Evolutionary conservation across 2,888 invertebrate species (phyloP), one percentile per base, ranked within the genome.

Genomic region (Tigriopus californicus): DNA sequence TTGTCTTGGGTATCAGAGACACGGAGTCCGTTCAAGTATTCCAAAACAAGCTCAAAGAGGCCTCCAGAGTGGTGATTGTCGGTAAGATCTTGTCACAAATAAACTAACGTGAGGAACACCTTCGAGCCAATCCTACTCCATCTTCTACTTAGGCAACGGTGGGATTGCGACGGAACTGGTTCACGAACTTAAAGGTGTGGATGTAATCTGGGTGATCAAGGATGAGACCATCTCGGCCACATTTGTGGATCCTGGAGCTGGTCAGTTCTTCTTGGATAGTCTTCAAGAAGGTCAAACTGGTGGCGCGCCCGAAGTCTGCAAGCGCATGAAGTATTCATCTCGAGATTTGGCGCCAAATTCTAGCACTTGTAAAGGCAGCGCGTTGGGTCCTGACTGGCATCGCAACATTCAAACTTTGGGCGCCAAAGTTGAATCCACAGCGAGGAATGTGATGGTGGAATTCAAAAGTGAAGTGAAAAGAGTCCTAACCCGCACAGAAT

Each of bases 101-200:
- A 8, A 8, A 33, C 33, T 8, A 33, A 3, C 33, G 3, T 8
- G 8, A 33, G 33, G 33, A 8, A 8, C 33, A 8, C n/a, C 33
- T 33, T 33, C 33, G 33, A 33, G 33, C 33, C 33, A n/a, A n/a
- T n/a, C n/a, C n/a, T n/a, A n/a, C n/a, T 33, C 3, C 33, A 3
- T 33, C 8, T 33, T 33, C 8, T 8, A 33, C 8, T 33, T 8
- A 33, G 33, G 98, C 10, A 98, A 98, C 76, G 98, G 98, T 41
- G 98, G 98, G 13, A 98, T 98, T 67, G 98, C 98, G 47, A 94
- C 92, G 46, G 98, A 98, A 76, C 75, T 98, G 65, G 85, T 89
- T 59, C 82, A 67, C 60, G 91, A 92, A 69, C 79, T 94, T 15
- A 77, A 79, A 68, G 82, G 83, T 18, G 79, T 90, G 55, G 81